Base-by-base conservation (phyloP, 1,140 invertebrate species). In the Octopus bimaculoides region DNA sequence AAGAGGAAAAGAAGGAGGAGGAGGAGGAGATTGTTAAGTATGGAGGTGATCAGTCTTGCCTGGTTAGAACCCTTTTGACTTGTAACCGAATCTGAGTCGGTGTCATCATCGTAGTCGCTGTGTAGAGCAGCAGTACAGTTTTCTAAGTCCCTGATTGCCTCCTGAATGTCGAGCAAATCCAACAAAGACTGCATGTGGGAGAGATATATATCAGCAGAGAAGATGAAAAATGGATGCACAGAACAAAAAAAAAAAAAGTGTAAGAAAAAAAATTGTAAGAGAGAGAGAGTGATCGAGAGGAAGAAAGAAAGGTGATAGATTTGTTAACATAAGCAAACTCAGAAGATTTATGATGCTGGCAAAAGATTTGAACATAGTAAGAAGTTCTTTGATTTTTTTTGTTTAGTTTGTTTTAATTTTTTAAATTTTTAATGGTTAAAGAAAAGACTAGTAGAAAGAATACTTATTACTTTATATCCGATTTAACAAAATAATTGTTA, bases 121-220 rank as follows among this genome's bases (percentile, higher is more conserved):
- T 86, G 83, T 52, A 88, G 85, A 69, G 87, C 86, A 26, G 86
- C 86, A 52, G 87, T 88, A 81, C 83, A 85, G 79, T 82, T 85
- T 81, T 88, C 87, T 54, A 88, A 84, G 76, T 86, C 85, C 56
- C 84, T 84, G 75, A 88, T 86, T 77, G 87, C 87, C 79, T 85
- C 86, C 71, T 84, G 82, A 61, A 88, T 75, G 80, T 88, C 84
- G 73, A 87, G 20, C 52, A 81, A 80, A 78, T 81, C 69, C 79
- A 66, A 75, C 53, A 69, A 76, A 52, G 76, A 77, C 61, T 75
- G 61, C 61, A 78, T 81, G 55, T 74, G 81, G 77, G 52, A 77
- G 61, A 78, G 76, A 69, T 69, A 74, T 77, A 76, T 74, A 77
- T 78, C 66, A 79, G 54, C 66, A 81, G 77, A 73, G 75, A 83